Evolutionary conservation across 2,888 invertebrate species (phyloP).

Genomic region (Selenia dentaria): DNA sequence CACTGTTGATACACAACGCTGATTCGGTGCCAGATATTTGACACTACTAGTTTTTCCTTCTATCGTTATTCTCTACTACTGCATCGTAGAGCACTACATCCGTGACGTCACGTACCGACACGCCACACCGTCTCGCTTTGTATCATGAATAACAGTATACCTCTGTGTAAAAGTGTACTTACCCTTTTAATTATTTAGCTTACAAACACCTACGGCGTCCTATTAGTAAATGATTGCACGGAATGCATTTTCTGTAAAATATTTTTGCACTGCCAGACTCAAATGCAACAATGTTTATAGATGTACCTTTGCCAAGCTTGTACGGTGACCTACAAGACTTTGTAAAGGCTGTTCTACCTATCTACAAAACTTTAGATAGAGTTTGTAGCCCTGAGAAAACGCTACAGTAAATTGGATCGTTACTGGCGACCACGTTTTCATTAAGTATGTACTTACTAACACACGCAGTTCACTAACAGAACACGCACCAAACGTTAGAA

Average conservation of each 20-base stretch:
- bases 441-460: neutral
- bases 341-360: neutral
- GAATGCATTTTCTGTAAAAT: constrained; percentile 12
- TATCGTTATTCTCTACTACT: no score
- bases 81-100: constrained; percentile 1
- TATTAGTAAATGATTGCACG: constrained; percentile 13
- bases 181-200: constrained; percentile 29
- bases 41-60: no score
- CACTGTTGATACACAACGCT: no score
- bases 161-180: constrained; percentile 43
- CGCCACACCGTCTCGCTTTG: constrained; percentile 47
- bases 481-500: no score
- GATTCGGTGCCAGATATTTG: no score
- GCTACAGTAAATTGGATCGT: neutral
- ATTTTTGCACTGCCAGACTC: constrained; percentile 4
- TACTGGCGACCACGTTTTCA: neutral
- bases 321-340: constrained; percentile 6
- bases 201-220: constrained; percentile 13
- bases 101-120: constrained; percentile 63
- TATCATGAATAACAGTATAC: constrained; percentile 56
- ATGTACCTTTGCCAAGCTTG: neutral
- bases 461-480: no score
- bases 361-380: constrained; percentile 1
- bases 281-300: constrained; percentile 11
- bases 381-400: neutral